Evolutionary conservation across 2,113 vertebrate species (phyloP).

Genomic region (Triplophysa tibetana): DNA sequence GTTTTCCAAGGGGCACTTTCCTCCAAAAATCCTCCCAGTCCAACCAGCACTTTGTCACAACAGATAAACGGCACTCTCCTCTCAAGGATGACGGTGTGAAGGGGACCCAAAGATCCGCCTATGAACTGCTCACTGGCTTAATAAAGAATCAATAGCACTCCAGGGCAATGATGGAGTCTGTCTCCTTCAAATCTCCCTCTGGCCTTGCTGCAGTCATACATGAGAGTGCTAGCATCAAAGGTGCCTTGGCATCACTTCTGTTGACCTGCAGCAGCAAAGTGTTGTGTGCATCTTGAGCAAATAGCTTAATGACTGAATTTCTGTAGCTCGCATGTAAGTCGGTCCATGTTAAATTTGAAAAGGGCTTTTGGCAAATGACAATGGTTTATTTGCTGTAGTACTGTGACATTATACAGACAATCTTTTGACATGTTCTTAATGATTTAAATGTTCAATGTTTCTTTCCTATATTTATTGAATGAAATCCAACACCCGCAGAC

Average conservation of each 20-base stretch:
- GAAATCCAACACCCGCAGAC: background rate
- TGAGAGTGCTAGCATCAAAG: slow-evolving; percentile 60
- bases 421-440: background rate
- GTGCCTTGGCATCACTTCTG: slow-evolving; percentile 67
- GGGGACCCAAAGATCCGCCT: slow-evolving; percentile 46
- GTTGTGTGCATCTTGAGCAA: slow-evolving; percentile 40
- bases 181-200: slow-evolving; percentile 49
- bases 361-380: background rate
- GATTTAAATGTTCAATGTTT: background rate
- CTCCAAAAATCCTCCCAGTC: slow-evolving; percentile 47
- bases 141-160: slow-evolving; percentile 85
- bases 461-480: background rate
- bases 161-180: slow-evolving; percentile 57
- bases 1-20: slow-evolving; percentile 20
- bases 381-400: background rate
- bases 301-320: slow-evolving; percentile 45
- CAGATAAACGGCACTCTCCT: slow-evolving; percentile 70
- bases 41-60: slow-evolving; percentile 65
- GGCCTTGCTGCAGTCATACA: slow-evolving; percentile 41
- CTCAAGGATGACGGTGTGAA: slow-evolving; percentile 55
- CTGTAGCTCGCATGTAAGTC: background rate
- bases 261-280: slow-evolving; percentile 51
- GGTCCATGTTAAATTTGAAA: background rate
- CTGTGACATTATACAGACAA: background rate
- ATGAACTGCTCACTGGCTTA: slow-evolving; percentile 71